These are phyloP conservation scores for Synanthedon formicaeformis DNA, from an alignment of 2,888 invertebrate genomes.

Conservation along the genomic window DNA sequence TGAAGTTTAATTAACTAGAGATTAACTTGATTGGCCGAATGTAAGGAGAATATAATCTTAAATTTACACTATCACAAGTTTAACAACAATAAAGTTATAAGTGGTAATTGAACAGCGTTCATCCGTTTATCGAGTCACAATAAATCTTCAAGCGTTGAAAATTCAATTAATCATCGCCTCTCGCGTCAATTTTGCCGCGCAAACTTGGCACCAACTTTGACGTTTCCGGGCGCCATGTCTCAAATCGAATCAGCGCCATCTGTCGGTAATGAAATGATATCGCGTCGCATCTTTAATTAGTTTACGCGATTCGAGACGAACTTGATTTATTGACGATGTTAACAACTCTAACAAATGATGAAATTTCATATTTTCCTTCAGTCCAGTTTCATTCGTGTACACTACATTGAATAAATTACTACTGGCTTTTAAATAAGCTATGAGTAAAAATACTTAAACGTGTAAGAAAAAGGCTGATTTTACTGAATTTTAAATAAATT, in stretches of 20 bases:
- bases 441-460: too few species aligned
- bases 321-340: constrained; percentile 23
- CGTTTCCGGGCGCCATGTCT: constrained; percentile 28
- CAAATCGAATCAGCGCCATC: constrained; percentile 45
- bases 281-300: constrained; percentile 49
- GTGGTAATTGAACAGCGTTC: background rate
- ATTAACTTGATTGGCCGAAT: too few species aligned
- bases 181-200: constrained; percentile 32
- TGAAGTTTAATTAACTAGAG: too few species aligned
- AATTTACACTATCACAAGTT: too few species aligned
- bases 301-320: constrained; percentile 41
- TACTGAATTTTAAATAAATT: too few species aligned
- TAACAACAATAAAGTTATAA: background rate
- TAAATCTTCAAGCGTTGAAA: constrained; percentile 51
- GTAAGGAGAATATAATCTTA: too few species aligned
- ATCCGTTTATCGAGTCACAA: constrained; percentile 36
- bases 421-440: too few species aligned
- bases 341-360: constrained; percentile 9
- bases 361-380: constrained; percentile 4
- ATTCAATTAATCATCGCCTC: constrained; percentile 46
- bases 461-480: too few species aligned
- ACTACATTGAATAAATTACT: too few species aligned
- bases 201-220: constrained; percentile 39
- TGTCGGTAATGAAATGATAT: constrained; percentile 63
- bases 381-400: too few species aligned